Conservation (phyloP, 1,140 invertebrate species). For the Stenopsyche tienmushanensis region DNA sequence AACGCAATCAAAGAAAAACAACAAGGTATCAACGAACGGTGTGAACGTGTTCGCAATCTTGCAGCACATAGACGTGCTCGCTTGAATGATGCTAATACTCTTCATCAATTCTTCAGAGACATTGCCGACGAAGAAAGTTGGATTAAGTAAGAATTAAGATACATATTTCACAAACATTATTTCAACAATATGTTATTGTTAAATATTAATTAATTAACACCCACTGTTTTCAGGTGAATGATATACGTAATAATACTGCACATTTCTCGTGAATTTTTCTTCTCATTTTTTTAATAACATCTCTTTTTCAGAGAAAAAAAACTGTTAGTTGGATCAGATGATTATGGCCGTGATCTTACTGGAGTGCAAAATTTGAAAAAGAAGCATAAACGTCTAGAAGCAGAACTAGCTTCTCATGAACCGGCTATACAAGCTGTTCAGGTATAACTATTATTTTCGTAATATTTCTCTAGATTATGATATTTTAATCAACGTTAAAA, state of each 20-base stretch:
- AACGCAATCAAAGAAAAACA: constrained; percentile 91
- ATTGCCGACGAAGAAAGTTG: constrained; percentile 99
- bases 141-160: constrained; percentile 87
- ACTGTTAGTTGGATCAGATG: constrained; percentile 93
- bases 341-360: constrained; percentile 96
- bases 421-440: constrained; percentile 96
- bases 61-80: constrained; percentile 88
- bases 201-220: background rate
- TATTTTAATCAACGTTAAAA: background rate
- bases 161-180: background rate
- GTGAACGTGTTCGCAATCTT: constrained; percentile 89
- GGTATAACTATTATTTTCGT: constrained; percentile 30
- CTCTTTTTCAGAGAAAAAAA: constrained; percentile 83
- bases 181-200: background rate
- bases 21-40: constrained; percentile 90
- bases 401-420: constrained; percentile 93
- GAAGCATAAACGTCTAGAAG: constrained; percentile 96
- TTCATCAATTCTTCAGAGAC: constrained; percentile 99
- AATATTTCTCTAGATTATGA: background rate
- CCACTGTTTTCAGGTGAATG: too few species aligned
- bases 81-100: constrained; percentile 92
- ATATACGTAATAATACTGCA: too few species aligned
- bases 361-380: constrained; percentile 98
- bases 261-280: too few species aligned
- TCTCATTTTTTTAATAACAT: background rate